A percentile compares a stretch with the other conserved stretches of the same genome.
phyloP scores from a whole-genome alignment of 2,888 invertebrate genomes.

The Unio delphinus region DNA sequence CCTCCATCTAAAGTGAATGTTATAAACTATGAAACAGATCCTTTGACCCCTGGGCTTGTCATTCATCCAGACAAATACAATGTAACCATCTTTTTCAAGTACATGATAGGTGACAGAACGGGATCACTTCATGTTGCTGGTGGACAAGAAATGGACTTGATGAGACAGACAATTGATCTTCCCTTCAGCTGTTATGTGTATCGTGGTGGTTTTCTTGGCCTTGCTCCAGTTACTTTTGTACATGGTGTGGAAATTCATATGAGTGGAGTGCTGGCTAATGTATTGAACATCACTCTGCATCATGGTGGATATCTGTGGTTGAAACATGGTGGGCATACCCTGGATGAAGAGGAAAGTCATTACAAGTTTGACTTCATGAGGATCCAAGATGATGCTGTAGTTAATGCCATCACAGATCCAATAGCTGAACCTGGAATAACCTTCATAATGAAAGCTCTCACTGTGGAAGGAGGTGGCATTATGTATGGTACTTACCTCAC shows the following conservation, averaged over 20 bases:
- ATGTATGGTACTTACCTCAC: slow-evolving; percentile 50
- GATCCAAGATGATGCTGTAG: slow-evolving; percentile 47
- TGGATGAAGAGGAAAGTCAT: slow-evolving; percentile 28
- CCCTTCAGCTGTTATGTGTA: slow-evolving; percentile 56
- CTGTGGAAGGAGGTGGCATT: slow-evolving; percentile 56
- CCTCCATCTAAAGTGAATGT: slow-evolving; percentile 34
- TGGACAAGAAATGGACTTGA: slow-evolving; percentile 48
- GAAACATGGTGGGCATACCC: slow-evolving; percentile 54
- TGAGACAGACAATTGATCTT: slow-evolving; percentile 51
- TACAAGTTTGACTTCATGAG: slow-evolving; percentile 47
- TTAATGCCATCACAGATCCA: slow-evolving; percentile 54
- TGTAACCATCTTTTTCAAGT: slow-evolving; percentile 54
- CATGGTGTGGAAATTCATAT: slow-evolving; percentile 58
- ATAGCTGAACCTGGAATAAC: slow-evolving; percentile 47
- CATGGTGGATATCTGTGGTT: slow-evolving; percentile 58
- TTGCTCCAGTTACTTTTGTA: slow-evolving; percentile 51
- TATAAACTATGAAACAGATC: slow-evolving; percentile 20
- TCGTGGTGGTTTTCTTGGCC: slow-evolving; percentile 45
- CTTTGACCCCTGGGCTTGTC: slow-evolving; percentile 17
- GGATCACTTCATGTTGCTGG: slow-evolving; percentile 52
- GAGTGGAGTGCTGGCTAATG: slow-evolving; percentile 48
- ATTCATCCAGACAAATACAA: slow-evolving; percentile 24
- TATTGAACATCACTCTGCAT: slow-evolving; percentile 51
- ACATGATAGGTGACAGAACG: slow-evolving; percentile 62
- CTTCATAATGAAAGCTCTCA: slow-evolving; percentile 35